Percentiles rank a stretch among this genome's conserved stretches.
Conservation (phyloP, 2,888 invertebrate genomes). For the Coenonympha arcania region DNA sequence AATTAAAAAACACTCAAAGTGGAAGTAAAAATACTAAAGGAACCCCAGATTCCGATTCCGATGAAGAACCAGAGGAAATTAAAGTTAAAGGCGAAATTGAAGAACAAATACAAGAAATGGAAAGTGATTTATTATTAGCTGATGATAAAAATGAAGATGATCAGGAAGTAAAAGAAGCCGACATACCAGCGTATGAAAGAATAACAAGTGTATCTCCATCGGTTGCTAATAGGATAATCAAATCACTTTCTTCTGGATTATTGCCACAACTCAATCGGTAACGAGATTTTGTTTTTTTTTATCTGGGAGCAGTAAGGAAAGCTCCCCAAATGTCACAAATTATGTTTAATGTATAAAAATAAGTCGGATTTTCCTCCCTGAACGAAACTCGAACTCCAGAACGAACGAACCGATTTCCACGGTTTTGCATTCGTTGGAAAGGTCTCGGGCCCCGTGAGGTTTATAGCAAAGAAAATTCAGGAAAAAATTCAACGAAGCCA, state of each 20-base stretch:
- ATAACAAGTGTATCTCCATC: conserved; percentile 77
- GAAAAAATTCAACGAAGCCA: too few relatives aligned
- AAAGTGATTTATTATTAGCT: conserved; percentile 50
- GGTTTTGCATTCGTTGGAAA: too few relatives aligned
- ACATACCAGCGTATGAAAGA: conserved; percentile 56
- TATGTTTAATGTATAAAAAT: too few relatives aligned
- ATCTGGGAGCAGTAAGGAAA: too few relatives aligned
- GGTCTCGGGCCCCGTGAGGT: too few relatives aligned
- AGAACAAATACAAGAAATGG: conserved; percentile 43
- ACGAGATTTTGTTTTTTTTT: conserved; percentile 27
- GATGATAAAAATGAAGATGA: conserved; percentile 57
- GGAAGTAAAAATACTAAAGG: conserved; percentile 31
- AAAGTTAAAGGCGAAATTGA: conserved; percentile 29
- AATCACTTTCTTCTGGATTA: conserved; percentile 79
- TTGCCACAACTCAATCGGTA: conserved; percentile 85
- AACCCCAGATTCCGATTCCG: conserved; percentile 20
- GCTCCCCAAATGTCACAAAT: too few relatives aligned
- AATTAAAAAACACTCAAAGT: conserved; percentile 18
- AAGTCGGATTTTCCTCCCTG: too few relatives aligned
- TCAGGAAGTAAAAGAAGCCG: conserved; percentile 44
- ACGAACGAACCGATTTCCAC: too few relatives aligned
- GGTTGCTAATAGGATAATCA: conserved; percentile 83
- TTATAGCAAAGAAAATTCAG: too few relatives aligned
- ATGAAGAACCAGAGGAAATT: conserved; percentile 30
- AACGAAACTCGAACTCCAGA: too few relatives aligned